Percentiles rank a stretch among this genome's conserved stretches.
Conservation (phyloP, 1,140 invertebrate species). For the Drosophila sulfurigaster region DNA sequence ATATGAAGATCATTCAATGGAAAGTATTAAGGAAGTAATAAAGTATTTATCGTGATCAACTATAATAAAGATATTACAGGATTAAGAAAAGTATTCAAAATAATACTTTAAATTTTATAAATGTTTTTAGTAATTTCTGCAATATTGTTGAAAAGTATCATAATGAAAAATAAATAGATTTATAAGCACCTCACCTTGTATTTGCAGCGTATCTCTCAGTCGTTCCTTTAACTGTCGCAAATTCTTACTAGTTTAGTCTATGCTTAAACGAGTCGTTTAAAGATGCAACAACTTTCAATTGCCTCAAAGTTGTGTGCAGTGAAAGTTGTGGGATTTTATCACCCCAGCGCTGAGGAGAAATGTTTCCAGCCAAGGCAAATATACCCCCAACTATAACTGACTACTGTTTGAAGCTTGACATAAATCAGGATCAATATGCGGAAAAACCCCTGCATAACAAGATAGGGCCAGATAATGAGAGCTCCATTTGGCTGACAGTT, state of each 20-base stretch:
- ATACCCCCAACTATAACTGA: conserved; percentile 31
- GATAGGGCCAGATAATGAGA: conserved; percentile 12
- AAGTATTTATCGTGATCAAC: too few relatives aligned
- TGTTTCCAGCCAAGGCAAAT: conserved; percentile 43
- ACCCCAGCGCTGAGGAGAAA: not conserved
- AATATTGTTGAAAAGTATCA: too few relatives aligned
- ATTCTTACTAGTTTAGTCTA: conserved; percentile 17
- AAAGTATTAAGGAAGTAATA: not conserved
- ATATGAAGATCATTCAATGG: not conserved
- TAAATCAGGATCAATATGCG: conserved; percentile 70
- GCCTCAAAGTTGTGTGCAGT: conserved; percentile 20
- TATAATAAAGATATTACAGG: too few relatives aligned
- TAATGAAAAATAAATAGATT: too few relatives aligned
- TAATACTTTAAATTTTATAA: too few relatives aligned
- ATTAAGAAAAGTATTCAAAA: too few relatives aligned
- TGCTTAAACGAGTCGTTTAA: conserved; percentile 47
- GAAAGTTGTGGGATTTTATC: conserved; percentile 22
- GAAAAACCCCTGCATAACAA: conserved; percentile 6
- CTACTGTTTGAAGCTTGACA: conserved; percentile 48
- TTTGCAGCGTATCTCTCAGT: conserved; percentile 4
- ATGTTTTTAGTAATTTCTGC: too few relatives aligned
- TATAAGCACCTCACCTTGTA: too few relatives aligned
- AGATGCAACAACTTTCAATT: conserved; percentile 55
- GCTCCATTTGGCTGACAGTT: conserved; percentile 71
- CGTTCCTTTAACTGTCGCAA: not conserved